A percentile compares a stretch with the other conserved stretches of the same genome.
Conservation (phyloP, 2,797 vertebrate species). For the Pangasius krempfi region DNA sequence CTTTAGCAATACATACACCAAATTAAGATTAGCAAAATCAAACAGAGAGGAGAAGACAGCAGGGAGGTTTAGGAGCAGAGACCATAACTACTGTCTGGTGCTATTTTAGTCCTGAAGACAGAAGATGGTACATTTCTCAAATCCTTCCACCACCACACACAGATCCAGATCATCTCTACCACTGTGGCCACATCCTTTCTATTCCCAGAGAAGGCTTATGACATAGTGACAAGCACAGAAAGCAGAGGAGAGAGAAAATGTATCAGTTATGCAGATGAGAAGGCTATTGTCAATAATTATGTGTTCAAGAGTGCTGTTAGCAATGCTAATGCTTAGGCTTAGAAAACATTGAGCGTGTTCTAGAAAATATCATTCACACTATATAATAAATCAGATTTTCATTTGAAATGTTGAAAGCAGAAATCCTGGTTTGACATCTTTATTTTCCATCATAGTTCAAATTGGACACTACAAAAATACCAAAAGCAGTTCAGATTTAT, state of each 20-base stretch:
- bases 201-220: neutral
- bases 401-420: neutral
- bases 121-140: conserved; percentile 9
- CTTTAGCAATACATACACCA: neutral
- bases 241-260: neutral
- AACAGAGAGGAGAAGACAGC: neutral
- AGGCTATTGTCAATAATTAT: neutral
- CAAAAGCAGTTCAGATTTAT: neutral
- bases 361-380: neutral
- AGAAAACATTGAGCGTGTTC: neutral
- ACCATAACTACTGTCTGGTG: conserved; percentile 5
- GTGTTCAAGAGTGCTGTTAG: neutral
- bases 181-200: conserved; percentile 2
- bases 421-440: neutral
- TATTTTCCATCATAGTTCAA: neutral
- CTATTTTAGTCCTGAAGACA: conserved; percentile 15
- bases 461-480: neutral
- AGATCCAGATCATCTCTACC: conserved; percentile 18
- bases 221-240: conserved; percentile 11
- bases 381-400: neutral
- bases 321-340: neutral
- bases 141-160: conserved; percentile 9
- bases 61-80: neutral
- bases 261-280: neutral
- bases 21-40: conserved; percentile 13